Evolutionary conservation across 2,888 invertebrate genomes (phyloP), one percentile per base, ranked within the genome.

Genomic region (Agonopterix alstromeriana): DNA sequence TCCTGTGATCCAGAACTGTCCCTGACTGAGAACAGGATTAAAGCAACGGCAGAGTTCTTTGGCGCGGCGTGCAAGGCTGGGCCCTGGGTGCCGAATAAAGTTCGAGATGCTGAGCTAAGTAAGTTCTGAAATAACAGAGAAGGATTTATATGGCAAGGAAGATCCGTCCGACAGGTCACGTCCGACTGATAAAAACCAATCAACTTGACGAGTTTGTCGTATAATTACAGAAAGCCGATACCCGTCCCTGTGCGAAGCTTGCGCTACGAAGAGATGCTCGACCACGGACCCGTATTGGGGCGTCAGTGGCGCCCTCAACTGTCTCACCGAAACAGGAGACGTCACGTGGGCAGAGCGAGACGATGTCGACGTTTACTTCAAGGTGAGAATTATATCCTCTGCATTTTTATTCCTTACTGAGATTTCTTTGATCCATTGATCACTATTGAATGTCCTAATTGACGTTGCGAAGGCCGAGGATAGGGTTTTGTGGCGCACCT

Each of bases 31-130:
- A 95, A 97, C 70, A 91, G 94, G 38, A 90, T 97, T 11, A 92
- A 92, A 51, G 91, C 94, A 0, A 90, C 95, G 0, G 91, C 95
- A 0, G 84, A 90, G 44, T 96, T 92, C 83, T 98, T 98, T 77
- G 90, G 91, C 3, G 84, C 91, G 11, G 94, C 96, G 27, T 98
- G 98, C 73, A 95, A 95, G 57, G 94, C 97, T 0, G 97, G 97
- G 0, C 91, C 93, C 0, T 97, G 96, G 96, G 92, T 94, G 0
- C 90, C 92, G 0, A 94, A 96, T 68, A 73, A 82, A 0, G 58
- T 70, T 0, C 82, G 92, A 35, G 95, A 96, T 61, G 73, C 77
- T 2, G 73, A 91, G 60, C 79, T 96, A 0, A 96, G 94, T 94
- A 70, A 90, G 91, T 14, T n/a, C 38, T n/a, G 1, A 38, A 10